Base-by-base conservation (phyloP, 2,888 invertebrate genomes). In the Teleogryllus oceanicus region DNA sequence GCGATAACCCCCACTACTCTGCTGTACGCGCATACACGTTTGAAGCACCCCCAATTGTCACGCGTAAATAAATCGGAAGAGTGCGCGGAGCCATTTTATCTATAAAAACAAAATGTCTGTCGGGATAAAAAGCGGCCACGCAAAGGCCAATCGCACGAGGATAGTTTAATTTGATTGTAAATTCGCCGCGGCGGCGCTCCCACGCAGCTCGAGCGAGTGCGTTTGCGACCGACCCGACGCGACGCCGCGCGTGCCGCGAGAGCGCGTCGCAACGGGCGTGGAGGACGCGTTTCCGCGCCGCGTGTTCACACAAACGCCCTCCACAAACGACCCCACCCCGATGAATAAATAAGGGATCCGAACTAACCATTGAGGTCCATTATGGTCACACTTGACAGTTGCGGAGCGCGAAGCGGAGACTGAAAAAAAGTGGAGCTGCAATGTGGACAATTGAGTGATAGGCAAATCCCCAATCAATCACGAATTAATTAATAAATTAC, bases 401-500 rank as follows among this genome's bases (percentile, higher is more conserved):
- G 37, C 50, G 77, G 77, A n/a, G 49, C n/a, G 49, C 49, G 77
- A 77, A 37, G 77, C n/a, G 77, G 49, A 18, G 49, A 62, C 62
- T 18, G 62, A 62, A 62, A 62, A 77, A 77, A 77, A 77, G 18
- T 77, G 37, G 49, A 49, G 77, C 50, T 77, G 77, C 49, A 77
- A 76, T 76, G 76, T 76, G 76, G 76, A 76, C 76, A 76, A 77
- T 77, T 77, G 77, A 77, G 77, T 49, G 77, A 77, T 49, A 49
- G 77, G 18, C 21, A 77, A 77, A 77, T 77, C 77, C 77, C 49
- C 79, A 77, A 79, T 79, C 79, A 76, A 79, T 79, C 62, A 76
- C 79, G 76, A 79, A 79, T 79, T 79, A 79, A 79, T 79, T 76
- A 79, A 79, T 79, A 79, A 79, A 79, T 79, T 76, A 79, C 24